Percentiles rank a stretch among this genome's conserved stretches.
Conservation (phyloP, 2,113 vertebrate species). For the Microcebus ravelobensis region DNA sequence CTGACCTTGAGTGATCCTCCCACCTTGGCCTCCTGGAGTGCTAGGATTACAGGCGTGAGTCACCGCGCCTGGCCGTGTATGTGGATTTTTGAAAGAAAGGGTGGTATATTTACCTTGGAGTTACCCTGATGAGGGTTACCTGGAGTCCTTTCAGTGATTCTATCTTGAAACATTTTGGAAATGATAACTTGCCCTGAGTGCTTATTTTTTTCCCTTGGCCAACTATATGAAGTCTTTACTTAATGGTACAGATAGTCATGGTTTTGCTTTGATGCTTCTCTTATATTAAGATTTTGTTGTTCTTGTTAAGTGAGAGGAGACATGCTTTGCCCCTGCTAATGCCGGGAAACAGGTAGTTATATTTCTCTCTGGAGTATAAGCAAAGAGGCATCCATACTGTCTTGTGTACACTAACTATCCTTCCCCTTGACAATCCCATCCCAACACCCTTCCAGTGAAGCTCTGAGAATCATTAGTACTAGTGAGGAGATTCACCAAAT, state of each 20-base stretch:
- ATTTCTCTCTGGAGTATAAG: neutral
- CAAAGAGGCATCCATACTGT: neutral
- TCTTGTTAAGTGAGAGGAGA: constrained; percentile 5
- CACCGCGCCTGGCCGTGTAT: neutral
- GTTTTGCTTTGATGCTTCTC: constrained; percentile 10
- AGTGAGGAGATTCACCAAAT: neutral
- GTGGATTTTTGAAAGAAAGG: neutral
- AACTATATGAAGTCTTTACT: neutral
- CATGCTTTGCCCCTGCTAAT: neutral
- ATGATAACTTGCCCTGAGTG: neutral
- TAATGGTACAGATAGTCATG: neutral
- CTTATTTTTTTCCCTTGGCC: neutral
- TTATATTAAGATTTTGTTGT: neutral
- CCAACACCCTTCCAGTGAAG: rapidly evolving
- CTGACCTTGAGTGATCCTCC: too few species aligned
- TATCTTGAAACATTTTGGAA: constrained; percentile 57
- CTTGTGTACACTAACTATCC: neutral
- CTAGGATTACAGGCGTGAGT: too few species aligned
- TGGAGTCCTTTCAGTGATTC: constrained; percentile 53
- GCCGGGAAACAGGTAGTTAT: neutral
- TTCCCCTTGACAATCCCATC: neutral
- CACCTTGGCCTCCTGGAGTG: rapidly evolving
- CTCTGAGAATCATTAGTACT: neutral
- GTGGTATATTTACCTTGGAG: neutral
- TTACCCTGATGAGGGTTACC: neutral